phyloP scores from a whole-genome alignment of 2,797 vertebrate species.

The Sitta carolinensis region DNA sequence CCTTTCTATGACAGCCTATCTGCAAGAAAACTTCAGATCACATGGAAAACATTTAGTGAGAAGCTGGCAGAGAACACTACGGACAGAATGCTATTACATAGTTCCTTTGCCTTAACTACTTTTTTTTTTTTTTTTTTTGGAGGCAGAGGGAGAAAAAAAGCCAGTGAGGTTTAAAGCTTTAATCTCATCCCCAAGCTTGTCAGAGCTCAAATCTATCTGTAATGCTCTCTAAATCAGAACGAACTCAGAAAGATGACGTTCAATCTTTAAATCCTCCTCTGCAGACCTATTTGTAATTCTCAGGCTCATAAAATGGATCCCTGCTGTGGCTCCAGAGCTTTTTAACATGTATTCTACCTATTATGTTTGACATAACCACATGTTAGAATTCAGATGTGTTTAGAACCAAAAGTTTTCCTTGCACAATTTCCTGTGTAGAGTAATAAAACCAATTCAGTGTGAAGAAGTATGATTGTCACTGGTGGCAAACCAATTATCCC shows the following conservation, averaged over 20 bases:
- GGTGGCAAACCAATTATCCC: neutral
- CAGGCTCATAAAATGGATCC: slow-evolving; percentile 47
- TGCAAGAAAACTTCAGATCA: neutral
- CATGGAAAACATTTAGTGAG: neutral
- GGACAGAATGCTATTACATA: neutral
- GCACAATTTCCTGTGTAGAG: neutral
- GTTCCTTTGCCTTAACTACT: neutral
- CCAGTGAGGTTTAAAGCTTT: slow-evolving; percentile 28
- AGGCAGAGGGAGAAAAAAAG: neutral
- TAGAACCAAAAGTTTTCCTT: neutral
- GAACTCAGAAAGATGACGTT: slow-evolving; percentile 58
- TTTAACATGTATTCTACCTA: neutral
- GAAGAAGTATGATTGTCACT: neutral
- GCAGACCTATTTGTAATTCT: slow-evolving; percentile 59
- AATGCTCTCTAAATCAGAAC: slow-evolving; percentile 60
- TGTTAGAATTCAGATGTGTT: neutral
- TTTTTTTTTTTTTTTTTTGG: neutral
- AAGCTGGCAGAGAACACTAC: neutral
- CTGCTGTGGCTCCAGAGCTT: slow-evolving; percentile 17
- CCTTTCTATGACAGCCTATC: neutral
- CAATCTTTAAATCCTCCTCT: slow-evolving; percentile 65
- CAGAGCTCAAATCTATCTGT: slow-evolving; percentile 50
- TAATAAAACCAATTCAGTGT: neutral
- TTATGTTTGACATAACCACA: neutral
- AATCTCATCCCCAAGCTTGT: slow-evolving; percentile 41